These are phyloP conservation scores for Podarcis muralis DNA, from an alignment of 2,113 vertebrate species.

Conservation along the genomic window DNA sequence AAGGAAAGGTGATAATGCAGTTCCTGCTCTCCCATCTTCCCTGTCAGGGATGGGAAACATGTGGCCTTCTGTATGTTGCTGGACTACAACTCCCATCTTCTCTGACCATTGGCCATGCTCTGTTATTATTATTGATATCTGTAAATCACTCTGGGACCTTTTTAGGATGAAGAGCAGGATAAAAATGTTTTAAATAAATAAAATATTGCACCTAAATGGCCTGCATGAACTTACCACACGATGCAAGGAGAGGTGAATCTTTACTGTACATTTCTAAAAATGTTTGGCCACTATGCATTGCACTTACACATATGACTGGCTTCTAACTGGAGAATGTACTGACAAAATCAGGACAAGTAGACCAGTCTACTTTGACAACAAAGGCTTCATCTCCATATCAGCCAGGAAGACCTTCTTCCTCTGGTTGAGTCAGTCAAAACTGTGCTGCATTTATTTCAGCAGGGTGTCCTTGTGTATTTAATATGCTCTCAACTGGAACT, in stretches of 20 bases:
- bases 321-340: neutral
- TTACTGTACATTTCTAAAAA: neutral
- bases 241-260: neutral
- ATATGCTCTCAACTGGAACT: neutral
- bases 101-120: too few relatives aligned
- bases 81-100: too few relatives aligned
- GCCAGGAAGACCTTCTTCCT: neutral
- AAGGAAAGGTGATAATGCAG: neutral
- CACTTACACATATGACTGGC: neutral
- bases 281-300: neutral
- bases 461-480: neutral
- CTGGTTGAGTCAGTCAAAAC: neutral
- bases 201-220: too few relatives aligned
- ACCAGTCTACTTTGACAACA: neutral
- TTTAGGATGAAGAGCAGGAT: too few relatives aligned
- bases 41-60: neutral
- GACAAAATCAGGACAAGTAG: neutral
- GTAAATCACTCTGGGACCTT: too few relatives aligned
- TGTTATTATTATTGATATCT: too few relatives aligned
- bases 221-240: neutral
- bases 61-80: too few relatives aligned
- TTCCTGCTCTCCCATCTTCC: neutral
- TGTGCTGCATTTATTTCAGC: neutral
- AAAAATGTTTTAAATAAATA: too few relatives aligned
- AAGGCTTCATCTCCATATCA: neutral